phyloP scores from a whole-genome alignment of 2,113 vertebrate genomes.

The Rostratula benghalensis region DNA sequence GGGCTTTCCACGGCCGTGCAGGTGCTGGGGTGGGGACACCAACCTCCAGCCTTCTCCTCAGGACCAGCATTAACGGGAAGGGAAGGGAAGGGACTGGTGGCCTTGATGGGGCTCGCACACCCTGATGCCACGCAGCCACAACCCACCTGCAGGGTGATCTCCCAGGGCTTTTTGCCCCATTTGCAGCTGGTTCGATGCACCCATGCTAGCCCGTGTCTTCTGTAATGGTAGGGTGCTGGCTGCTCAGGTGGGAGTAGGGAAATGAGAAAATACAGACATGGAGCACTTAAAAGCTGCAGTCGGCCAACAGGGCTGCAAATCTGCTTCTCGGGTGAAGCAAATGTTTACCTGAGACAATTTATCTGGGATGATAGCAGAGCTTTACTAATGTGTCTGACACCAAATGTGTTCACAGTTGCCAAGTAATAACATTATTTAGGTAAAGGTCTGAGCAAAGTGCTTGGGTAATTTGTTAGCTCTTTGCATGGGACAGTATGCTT shows the following conservation, averaged over 20 bases:
- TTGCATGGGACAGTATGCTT: neutral
- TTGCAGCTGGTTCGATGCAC: rapidly evolving
- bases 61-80: rapidly evolving
- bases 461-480: neutral
- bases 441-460: neutral
- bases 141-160: neutral
- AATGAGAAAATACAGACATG: rapidly evolving
- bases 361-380: neutral
- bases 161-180: rapidly evolving
- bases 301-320: neutral
- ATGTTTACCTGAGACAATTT: neutral
- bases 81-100: rapidly evolving
- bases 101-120: rapidly evolving
- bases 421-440: neutral
- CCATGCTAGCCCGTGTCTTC: neutral
- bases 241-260: rapidly evolving
- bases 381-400: neutral
- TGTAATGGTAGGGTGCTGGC: neutral
- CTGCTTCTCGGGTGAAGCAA: neutral
- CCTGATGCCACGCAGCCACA: rapidly evolving
- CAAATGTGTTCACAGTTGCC: neutral
- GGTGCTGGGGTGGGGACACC: rapidly evolving
- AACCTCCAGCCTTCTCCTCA: neutral
- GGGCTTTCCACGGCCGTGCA: rapidly evolving
- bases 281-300: neutral